Conservation (phyloP, 35 echinoderm and acorn worm genomes). For the Strongylocentrotus purpuratus region DNA sequence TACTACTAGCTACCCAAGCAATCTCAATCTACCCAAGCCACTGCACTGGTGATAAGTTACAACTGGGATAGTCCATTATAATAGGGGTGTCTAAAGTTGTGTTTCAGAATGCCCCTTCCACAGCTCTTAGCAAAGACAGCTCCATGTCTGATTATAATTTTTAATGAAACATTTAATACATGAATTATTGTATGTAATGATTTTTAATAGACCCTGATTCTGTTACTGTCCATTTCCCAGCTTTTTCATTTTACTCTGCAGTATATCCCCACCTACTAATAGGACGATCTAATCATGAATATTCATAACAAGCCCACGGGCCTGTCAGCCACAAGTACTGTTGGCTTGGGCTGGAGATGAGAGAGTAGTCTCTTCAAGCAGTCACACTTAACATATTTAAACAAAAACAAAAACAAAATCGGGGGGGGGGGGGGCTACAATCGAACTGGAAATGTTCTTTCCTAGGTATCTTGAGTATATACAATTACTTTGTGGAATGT, state of each 20-base stretch:
- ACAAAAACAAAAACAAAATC: too few relatives aligned
- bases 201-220: too few relatives aligned
- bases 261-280: neutral
- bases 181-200: too few relatives aligned
- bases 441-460: too few relatives aligned
- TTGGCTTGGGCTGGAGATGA: neutral
- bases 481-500: too few relatives aligned
- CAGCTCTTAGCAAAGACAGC: neutral
- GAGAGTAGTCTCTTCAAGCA: neutral
- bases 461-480: too few relatives aligned
- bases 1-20: neutral
- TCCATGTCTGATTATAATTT: neutral
- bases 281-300: neutral
- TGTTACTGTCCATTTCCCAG: neutral
- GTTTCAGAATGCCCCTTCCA: neutral
- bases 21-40: neutral
- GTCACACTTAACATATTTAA: neutral
- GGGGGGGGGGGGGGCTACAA: too few relatives aligned
- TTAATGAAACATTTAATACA: too few relatives aligned
- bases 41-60: constrained; percentile 5
- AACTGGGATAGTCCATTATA: neutral
- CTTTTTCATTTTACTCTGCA: neutral
- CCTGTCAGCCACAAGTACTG: neutral
- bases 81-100: neutral
- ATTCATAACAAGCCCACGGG: neutral